These are phyloP conservation scores for Pogonomyrmex californicus DNA, from an alignment of 1,140 invertebrate species.

Conservation along the genomic window DNA sequence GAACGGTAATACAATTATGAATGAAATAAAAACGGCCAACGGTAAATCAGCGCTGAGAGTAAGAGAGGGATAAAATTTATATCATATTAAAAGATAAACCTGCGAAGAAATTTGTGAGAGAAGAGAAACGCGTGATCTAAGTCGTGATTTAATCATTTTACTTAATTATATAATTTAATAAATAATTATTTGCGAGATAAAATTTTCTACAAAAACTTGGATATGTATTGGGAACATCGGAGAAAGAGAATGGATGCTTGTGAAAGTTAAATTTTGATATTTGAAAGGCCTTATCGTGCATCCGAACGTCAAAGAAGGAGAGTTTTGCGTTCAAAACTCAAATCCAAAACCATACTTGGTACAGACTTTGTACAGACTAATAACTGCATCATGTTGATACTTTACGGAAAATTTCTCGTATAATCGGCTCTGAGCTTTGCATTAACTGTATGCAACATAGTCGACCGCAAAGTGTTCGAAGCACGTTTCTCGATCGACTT, in stretches of 20 bases:
- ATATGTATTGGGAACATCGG: not conserved
- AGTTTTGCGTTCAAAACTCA: constrained; percentile 16
- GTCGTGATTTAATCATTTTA: not conserved
- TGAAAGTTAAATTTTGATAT: not conserved
- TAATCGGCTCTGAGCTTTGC: constrained; percentile 39
- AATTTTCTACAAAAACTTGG: not conserved
- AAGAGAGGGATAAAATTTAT: not conserved
- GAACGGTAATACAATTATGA: not conserved
- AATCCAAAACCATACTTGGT: constrained; percentile 23
- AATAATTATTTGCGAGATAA: not conserved
- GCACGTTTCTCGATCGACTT: constrained; percentile 50
- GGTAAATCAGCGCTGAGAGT: not conserved
- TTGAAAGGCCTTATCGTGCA: not conserved
- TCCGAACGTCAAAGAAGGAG: constrained; percentile 9
- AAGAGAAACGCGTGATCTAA: not conserved
- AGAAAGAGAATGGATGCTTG: not conserved
- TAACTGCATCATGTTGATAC: constrained; percentile 27
- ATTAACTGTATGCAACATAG: constrained; percentile 21
- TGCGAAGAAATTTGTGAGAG: not conserved
- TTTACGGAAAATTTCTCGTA: constrained; percentile 32
- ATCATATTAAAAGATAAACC: not conserved
- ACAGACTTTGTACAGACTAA: constrained; percentile 10
- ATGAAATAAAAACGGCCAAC: not conserved
- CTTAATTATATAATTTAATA: constrained; percentile 13
- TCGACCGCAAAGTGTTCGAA: constrained; percentile 12